phyloP scores from a whole-genome alignment of 2,888 invertebrate genomes.

The Tetranychus truncatus region DNA sequence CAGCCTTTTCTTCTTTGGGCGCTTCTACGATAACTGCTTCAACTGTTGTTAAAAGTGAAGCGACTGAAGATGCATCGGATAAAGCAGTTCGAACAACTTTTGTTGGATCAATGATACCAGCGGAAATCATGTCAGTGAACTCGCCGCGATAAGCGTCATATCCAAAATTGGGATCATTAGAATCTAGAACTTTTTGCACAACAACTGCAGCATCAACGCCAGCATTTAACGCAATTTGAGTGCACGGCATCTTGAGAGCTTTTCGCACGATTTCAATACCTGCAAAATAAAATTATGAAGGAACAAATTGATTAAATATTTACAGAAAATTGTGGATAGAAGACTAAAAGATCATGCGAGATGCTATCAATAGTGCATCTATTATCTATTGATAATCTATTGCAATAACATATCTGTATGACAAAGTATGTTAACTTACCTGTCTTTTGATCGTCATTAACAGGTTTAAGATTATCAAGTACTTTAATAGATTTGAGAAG shows the following conservation, averaged over 20 bases:
- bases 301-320: background rate
- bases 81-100: conserved; percentile 84
- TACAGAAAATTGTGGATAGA: background rate
- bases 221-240: conserved; percentile 76
- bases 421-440: conserved; percentile 32
- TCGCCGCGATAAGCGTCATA: conserved; percentile 76
- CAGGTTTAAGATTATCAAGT: conserved; percentile 45
- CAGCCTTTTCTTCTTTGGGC: conserved; percentile 58
- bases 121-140: conserved; percentile 77
- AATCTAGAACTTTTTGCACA: conserved; percentile 73
- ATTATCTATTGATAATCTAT: background rate
- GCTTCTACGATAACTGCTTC: conserved; percentile 90
- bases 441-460: conserved; percentile 58
- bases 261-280: conserved; percentile 70
- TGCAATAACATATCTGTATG: background rate
- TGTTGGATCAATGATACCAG: conserved; percentile 91
- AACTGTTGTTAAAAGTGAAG: conserved; percentile 78
- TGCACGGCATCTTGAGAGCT: conserved; percentile 68
- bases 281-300: conserved; percentile 24
- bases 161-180: conserved; percentile 49
- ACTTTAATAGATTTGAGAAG: conserved; percentile 60
- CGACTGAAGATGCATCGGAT: conserved; percentile 86
- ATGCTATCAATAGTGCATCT: too few species aligned
- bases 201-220: conserved; percentile 79
- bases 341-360: too few species aligned